Conservation (phyloP, 2,113 vertebrate species). For the Eptesicus fuscus region DNA sequence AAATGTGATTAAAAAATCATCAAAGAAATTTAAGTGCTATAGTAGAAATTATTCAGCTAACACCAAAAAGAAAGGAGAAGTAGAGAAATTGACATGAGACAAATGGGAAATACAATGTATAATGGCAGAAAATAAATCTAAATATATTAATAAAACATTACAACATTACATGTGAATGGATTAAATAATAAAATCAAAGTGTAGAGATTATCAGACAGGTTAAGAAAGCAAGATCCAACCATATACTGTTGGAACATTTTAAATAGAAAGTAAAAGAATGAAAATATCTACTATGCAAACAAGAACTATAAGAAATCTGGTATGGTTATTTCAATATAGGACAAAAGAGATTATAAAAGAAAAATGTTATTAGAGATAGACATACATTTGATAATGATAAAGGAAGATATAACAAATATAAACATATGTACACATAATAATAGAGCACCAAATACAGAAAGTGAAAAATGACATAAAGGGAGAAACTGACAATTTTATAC, state of each 20-base stretch:
- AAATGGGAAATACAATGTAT: background rate
- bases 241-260: background rate
- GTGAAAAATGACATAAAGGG: too few species aligned
- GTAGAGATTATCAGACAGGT: background rate
- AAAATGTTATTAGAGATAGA: background rate
- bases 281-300: background rate
- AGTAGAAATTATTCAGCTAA: background rate
- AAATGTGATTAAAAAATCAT: background rate
- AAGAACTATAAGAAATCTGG: background rate
- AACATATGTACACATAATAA: too few species aligned
- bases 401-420: background rate
- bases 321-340: background rate
- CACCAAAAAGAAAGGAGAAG: background rate
- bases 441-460: too few species aligned
- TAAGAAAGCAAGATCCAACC: background rate
- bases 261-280: background rate
- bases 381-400: background rate
- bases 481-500: too few species aligned
- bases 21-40: background rate
- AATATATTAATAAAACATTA: background rate
- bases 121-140: background rate
- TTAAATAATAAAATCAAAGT: background rate
- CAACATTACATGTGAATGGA: background rate
- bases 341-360: background rate
- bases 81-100: background rate